Base-by-base conservation (phyloP, 2,888 invertebrate genomes). In the Polydrusus tereticollis region DNA sequence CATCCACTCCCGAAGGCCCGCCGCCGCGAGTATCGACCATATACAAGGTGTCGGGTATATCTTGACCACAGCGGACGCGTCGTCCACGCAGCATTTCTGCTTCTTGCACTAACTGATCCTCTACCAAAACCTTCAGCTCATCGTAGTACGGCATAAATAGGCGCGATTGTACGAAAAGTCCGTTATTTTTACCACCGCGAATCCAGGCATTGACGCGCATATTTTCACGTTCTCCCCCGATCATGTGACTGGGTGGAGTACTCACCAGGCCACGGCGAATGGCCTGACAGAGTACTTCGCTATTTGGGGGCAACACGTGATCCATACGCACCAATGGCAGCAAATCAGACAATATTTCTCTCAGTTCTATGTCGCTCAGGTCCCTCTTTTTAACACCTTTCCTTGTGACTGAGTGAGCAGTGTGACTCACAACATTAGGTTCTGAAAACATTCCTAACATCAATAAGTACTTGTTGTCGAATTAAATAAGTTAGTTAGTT, bases 101-200 rank as follows among this genome's bases (percentile, higher is more conserved):
- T 83, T 94, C 93, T 80, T 94, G 93, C 63, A 93, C 91, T 82
- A 93, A 87, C 81, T 94, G 94, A 84, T 95, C 95, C 83, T 95
- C 95, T 62, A 96, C 88, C 78, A 96, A 86, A 79, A 93, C 93
- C 89, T 97, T 97, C 10, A 96, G 91, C 87, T 97, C 98, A 84
- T 98, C 97, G 79, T 95, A 94, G 85, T 97, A 97, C 41, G 98
- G 97, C 89, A 95, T 93, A 86, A 97, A 98, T 75, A 97, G 90
- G 50, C 98, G 88, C 60, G 98, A 96, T 77, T 96, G 91, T 5
- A 95, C 92, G 83, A 90, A 91, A 10, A 93, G 86, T 67, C 93
- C 93, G 80, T 90, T 91, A 79, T 90, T 91, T 80, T 91, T 91
- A 12, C 90, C 90, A 60, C 92, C 90, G 18, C 93, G 90, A 75